Evolutionary conservation across 2,113 vertebrate species (phyloP).

Genomic region (Eleginops maclovinus): DNA sequence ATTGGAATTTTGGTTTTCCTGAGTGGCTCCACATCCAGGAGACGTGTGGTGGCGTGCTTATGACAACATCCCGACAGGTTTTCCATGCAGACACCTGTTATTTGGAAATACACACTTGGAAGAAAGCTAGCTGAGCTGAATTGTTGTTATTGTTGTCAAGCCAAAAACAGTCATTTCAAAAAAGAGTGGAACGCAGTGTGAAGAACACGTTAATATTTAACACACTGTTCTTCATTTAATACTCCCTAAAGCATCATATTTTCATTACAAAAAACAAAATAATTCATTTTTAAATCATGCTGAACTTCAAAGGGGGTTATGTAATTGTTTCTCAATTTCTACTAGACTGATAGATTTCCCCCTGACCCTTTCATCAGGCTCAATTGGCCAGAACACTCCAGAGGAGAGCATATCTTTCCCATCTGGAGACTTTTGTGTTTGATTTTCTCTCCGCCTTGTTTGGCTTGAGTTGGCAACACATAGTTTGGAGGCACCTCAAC

Average conservation of each 20-base stretch:
- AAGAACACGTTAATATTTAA: neutral
- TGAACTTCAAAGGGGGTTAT: neutral
- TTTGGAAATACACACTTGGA: constrained; percentile 33
- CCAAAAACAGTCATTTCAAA: constrained; percentile 54
- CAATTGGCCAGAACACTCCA: neutral
- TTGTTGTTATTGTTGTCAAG: neutral
- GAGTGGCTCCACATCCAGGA: constrained; percentile 18
- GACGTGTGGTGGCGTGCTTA: constrained; percentile 54
- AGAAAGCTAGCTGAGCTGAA: constrained; percentile 18
- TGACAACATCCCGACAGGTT: constrained; percentile 44
- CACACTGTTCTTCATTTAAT: neutral
- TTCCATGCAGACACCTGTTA: constrained; percentile 35
- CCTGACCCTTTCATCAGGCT: neutral
- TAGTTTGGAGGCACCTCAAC: constrained; percentile 29
- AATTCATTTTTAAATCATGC: neutral
- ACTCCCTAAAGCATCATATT: neutral
- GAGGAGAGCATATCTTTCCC: neutral
- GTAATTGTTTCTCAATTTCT: neutral
- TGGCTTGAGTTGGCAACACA: constrained; percentile 26
- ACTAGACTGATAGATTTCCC: too few species aligned
- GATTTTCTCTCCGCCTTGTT: constrained; percentile 5
- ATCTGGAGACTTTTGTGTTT: constrained; percentile 23
- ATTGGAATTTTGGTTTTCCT: constrained; percentile 54
- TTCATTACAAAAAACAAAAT: neutral
- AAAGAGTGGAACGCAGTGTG: neutral